Percentiles rank a stretch among this genome's conserved stretches.
phyloP scores from a whole-genome alignment of 2,113 vertebrate species.

The Bos javanicus region DNA sequence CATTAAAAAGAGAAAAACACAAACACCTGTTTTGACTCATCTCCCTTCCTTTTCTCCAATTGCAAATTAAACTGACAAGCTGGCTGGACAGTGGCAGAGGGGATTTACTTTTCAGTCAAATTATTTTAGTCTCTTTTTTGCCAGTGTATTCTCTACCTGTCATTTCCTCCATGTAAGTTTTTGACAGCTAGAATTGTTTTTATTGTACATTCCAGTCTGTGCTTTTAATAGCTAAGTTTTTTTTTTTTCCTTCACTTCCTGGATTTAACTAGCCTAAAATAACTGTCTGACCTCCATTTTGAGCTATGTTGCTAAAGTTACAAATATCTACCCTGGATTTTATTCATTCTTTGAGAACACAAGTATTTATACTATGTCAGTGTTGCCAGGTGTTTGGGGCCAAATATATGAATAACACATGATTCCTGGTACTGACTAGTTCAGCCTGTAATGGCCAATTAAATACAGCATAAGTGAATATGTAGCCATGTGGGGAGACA shows the following conservation, averaged over 20 bases:
- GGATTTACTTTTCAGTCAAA: slow-evolving; percentile 26
- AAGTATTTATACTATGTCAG: background rate
- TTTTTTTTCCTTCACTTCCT: background rate
- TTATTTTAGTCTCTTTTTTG: slow-evolving; percentile 4
- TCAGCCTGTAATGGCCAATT: background rate
- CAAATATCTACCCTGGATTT: background rate
- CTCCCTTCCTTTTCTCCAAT: background rate
- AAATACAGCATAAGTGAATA: background rate
- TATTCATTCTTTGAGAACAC: background rate
- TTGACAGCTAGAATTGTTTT: slow-evolving; percentile 42
- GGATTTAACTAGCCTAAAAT: background rate
- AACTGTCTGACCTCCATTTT: background rate
- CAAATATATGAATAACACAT: background rate
- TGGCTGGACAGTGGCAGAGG: slow-evolving; percentile 20
- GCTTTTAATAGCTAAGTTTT: background rate
- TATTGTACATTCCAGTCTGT: background rate
- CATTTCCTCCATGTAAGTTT: background rate
- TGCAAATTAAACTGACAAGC: slow-evolving; percentile 55
- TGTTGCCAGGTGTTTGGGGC: background rate
- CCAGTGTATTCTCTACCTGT: background rate
- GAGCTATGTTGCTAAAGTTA: background rate
- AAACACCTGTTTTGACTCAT: slow-evolving; percentile 47
- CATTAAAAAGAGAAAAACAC: background rate
- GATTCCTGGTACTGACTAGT: background rate
- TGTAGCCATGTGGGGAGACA: background rate